Evolutionary conservation across 2,797 vertebrate species (phyloP).

Genomic region (Clarias laeviceps): DNA sequence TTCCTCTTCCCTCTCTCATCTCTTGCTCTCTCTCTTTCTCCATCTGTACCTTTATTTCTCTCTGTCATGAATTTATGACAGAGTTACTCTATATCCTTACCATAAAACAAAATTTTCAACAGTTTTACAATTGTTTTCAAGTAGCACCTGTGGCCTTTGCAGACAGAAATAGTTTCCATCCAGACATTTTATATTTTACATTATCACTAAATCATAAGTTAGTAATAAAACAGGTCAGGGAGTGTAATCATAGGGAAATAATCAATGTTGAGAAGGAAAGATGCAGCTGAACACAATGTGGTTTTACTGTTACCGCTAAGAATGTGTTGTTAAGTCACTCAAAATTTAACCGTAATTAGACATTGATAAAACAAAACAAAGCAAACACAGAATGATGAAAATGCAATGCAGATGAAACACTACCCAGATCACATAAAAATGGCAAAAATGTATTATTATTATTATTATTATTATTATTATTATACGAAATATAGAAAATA

Average conservation of each 20-base stretch:
- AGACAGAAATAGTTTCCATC: background rate
- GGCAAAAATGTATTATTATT: too few relatives aligned
- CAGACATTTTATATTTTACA: background rate
- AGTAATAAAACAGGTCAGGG: background rate
- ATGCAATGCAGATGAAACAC: background rate
- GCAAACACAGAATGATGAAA: background rate
- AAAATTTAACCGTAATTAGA: background rate
- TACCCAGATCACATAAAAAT: background rate
- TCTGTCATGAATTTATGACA: background rate
- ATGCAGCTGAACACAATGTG: background rate
- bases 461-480: too few relatives aligned
- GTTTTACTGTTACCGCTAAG: background rate
- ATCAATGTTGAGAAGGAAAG: background rate
- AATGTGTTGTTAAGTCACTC: background rate
- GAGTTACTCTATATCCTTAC: constrained; percentile 13
- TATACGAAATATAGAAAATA: too few relatives aligned
- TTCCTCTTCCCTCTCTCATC: background rate
- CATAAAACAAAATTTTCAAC: background rate
- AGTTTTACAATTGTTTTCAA: constrained; percentile 12
- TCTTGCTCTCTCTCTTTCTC: background rate
- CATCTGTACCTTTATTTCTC: background rate
- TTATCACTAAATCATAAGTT: background rate
- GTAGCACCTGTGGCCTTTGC: constrained; percentile 1
- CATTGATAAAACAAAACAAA: background rate
- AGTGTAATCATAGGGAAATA: background rate